Base-by-base conservation (phyloP, 2,113 vertebrate species). In the Actenoides lindsayi region DNA sequence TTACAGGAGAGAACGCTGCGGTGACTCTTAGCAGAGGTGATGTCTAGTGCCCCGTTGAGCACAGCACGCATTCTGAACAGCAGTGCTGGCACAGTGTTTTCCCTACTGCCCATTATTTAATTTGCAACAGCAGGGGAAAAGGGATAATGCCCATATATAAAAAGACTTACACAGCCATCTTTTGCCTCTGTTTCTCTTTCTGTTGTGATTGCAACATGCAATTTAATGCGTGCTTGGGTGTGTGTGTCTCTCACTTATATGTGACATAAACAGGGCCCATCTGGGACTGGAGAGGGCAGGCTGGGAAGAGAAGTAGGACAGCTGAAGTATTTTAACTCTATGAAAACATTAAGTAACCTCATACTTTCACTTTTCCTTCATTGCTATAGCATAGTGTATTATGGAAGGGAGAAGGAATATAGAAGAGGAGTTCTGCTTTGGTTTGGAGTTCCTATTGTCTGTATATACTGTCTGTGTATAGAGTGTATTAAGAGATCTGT, bases 211-310 rank as follows among this genome's bases (percentile, higher is more conserved):
- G 1, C 33, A 56, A 65, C 3, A 6, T 23, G 30, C 59, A 79
- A 86, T 62, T 86, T 54, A 89, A 78, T 31, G 42, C 24, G 10
- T 54, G 60, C 12, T 70, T 65, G 33, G 16, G 20, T 77, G 16
- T 4, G 0, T 20, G 15, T 0, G 0, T 46, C 44, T 18, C 16
- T 51, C 24, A 10, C 8, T 20, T 7, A 4, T 46, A 70, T 1
- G 0, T 74, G 59, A 50, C 24, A 63, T 14, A 56, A 87, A 90
- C 17, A 76, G 25, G 13, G 53, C 16, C 14, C 18, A 67, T 51
- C 63, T 71, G 70, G 62, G 23, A 76, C n/a, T 35, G 53, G 33
- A 83, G 62, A 56, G 6, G 5, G 11, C 41, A 67, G 17, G 6
- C 27, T 57, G 9, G n/a, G 21, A 80, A 86, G 31, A 37, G 31